Evolutionary conservation across 2,113 vertebrate species (phyloP).

Genomic region (Lasiurus borealis): DNA sequence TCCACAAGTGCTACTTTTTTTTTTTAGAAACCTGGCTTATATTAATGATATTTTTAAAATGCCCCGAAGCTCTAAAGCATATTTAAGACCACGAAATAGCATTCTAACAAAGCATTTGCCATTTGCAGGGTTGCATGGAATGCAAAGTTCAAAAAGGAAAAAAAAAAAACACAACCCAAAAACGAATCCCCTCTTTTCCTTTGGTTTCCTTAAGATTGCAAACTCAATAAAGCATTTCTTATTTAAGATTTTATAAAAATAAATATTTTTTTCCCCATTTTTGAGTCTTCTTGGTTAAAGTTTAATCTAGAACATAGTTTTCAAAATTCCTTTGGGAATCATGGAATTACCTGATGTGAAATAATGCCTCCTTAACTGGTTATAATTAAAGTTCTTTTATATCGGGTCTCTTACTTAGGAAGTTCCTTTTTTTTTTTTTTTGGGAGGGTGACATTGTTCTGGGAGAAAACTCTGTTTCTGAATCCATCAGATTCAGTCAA

Average conservation of each 20-base stretch:
- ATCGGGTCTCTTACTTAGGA: slow-evolving; percentile 8
- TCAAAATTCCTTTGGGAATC: slow-evolving; percentile 40
- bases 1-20: slow-evolving; percentile 70
- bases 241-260: slow-evolving; percentile 60
- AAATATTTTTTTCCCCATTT: background rate
- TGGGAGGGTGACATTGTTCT: background rate
- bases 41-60: slow-evolving; percentile 81
- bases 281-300: background rate
- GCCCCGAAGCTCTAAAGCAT: slow-evolving; percentile 42
- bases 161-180: background rate
- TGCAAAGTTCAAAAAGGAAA: slow-evolving; percentile 40
- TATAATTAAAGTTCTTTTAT: slow-evolving; percentile 37
- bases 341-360: slow-evolving; percentile 35
- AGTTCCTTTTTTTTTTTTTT: background rate
- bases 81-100: slow-evolving; percentile 70
- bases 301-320: slow-evolving; percentile 63
- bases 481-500: background rate
- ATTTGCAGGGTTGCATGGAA: slow-evolving; percentile 52
- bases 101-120: slow-evolving; percentile 72
- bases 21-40: slow-evolving; percentile 61
- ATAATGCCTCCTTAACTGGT: background rate
- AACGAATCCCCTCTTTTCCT: background rate
- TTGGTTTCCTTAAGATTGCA: slow-evolving; percentile 63
- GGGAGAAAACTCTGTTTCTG: background rate
- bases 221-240: slow-evolving; percentile 44